Evolutionary conservation across 2,888 invertebrate genomes (phyloP), one percentile per base, ranked within the genome.

Genomic region (Rugalucina vietnamica): DNA sequence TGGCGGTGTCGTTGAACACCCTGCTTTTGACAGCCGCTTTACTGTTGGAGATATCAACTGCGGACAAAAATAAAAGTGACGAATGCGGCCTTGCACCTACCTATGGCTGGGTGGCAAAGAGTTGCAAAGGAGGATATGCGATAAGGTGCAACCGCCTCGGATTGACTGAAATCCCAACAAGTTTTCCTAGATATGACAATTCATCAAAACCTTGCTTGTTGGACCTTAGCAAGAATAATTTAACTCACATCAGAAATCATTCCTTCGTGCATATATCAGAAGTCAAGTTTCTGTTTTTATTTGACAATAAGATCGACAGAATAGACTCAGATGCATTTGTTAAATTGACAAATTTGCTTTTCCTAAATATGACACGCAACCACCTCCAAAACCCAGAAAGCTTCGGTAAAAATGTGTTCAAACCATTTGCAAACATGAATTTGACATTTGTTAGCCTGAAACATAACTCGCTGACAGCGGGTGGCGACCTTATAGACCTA

Each of bases 321-420:
- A 74, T 87, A 12, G 50, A 71, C 60, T 60, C 70, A 4, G 14
- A 43, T 12, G 76, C 87, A 12, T 83, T 87, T 21, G 50, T 27
- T 1, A 14, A 32, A 4, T 34, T 65, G 32, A 65, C 65, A 4
- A 34, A 18, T 34, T 34, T 65, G 21, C 65, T 1, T 1, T 34
- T 29, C 3, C 65, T 65, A 18, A 65, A 65, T 18, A 2, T 65
- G 4, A 18, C 65, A 8, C 4, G 1, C 34, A 65, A 65, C 21
- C 34, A 32, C 8, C 34, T 65, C 3, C 34, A 65, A 12, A 10
- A 27, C 21, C 32, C 65, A 29, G 32, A 65, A 3, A 65, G 34
- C 24, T 65, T 65, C 34, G 65, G 65, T 2, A 29, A 12, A 27
- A n/a, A 29, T 34, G 65, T 65, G 5, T 65, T 65, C 65, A 32